Evolutionary conservation across 2,113 vertebrate species (phyloP), one percentile per base, ranked within the genome.

Genomic region (Amazona vittata): DNA sequence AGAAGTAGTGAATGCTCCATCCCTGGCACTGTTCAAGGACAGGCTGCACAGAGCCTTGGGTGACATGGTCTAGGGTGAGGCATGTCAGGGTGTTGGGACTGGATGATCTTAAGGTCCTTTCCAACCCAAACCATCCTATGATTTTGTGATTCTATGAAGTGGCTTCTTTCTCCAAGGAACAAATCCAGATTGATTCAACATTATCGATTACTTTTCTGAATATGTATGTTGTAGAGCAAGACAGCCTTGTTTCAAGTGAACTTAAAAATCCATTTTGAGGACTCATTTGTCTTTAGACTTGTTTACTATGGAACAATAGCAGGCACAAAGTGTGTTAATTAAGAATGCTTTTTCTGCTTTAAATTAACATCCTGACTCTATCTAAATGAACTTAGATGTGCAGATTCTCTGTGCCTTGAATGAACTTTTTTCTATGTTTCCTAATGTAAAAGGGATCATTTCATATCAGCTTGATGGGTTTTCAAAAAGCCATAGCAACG

Each of bases 361-460:
- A 53, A 91, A 75, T 71, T 53, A 84, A 31, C 77, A 68, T 46
- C 60, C 44, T 73, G 37, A 24, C n/a, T 94, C 52, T 26, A 9
- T 35, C 39, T 37, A 52, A 89, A 94, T 69, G n/a, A 87, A 44
- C 65, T 65, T 64, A 49, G 60, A 69, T 82, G 62, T 68, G 62
- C 57, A 49, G 29, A 8, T 35, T 83, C 15, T 2, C 11, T 44
- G 33, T 0, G 1, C 28, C 60, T 4, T 4, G 70, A 18, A 59
- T 35, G 69, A 86, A 63, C 50, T 81, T 77, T 28, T 13, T 35
- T 63, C 12, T 11, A 8, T 59, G 9, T 35, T 91, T 81, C 33
- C 24, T 71, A 43, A 46, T 26, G 11, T 3, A 63, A 68, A 86
- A 33, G 28, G 41, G 17, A n/a, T 10, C 3, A 3, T 67, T 81